Conservation (phyloP, 2,113 vertebrate species). For the Todiramphus chloris region DNA sequence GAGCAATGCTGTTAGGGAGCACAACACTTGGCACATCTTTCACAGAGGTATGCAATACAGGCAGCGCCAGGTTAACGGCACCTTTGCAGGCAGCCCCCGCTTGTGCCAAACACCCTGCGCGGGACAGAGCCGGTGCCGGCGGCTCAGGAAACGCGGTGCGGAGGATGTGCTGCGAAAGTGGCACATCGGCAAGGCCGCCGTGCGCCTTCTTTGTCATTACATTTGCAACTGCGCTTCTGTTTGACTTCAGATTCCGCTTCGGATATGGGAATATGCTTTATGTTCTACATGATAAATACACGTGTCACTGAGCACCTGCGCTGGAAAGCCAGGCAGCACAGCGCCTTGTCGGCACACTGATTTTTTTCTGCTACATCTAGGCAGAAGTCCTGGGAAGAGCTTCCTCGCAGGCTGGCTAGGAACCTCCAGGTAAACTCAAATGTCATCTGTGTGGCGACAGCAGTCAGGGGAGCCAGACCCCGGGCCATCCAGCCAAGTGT, state of each 20-base stretch:
- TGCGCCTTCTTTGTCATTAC: neutral
- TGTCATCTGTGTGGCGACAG: neutral
- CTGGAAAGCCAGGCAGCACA: neutral
- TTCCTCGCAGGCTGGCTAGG: neutral
- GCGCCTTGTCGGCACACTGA: neutral
- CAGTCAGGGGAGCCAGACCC: neutral
- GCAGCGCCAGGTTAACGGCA: fast-evolving
- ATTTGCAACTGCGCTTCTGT: neutral
- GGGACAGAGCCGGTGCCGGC: neutral
- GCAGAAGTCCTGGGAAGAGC: neutral
- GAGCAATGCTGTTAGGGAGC: neutral
- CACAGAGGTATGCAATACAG: neutral
- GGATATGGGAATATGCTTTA: neutral
- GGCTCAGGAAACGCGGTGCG: neutral
- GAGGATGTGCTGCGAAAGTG: neutral
- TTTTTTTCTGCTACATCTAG: neutral
- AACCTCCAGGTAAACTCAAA: neutral
- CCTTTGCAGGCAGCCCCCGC: neutral
- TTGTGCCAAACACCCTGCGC: fast-evolving
- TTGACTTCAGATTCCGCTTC: neutral
- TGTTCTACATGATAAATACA: neutral
- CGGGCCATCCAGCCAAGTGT: neutral
- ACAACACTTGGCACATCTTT: neutral
- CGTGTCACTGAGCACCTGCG: neutral
- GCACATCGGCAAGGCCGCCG: neutral